Base-by-base conservation (phyloP, 2,113 vertebrate species). In the Acrocephalus kingi region DNA sequence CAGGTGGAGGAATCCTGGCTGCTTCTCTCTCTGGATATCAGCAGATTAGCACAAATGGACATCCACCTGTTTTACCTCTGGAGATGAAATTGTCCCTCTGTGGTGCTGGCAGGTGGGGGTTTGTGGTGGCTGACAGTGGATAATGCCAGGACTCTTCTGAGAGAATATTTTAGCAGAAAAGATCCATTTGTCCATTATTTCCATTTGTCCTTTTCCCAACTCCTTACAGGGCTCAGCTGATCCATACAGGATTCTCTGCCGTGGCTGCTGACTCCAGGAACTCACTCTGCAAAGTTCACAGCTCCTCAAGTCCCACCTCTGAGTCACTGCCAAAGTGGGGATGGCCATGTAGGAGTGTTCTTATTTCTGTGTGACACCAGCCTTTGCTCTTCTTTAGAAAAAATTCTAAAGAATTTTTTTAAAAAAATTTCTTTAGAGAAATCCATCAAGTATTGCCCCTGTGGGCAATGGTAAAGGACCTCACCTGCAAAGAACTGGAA, bases 301-400 rank as follows among this genome's bases (percentile, higher is more conserved):
- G 16, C 12, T n/a, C 71, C 37, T 28, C 0, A 6, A 35, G 13
- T 51, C 22, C 72, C 6, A 0, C 15, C 23, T 5, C 58, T 5
- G 15, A 87, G 35, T 52, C 35, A 39, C 5, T 73, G 61, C 5
- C 0, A 1, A 25, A 5, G 7, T 59, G 33, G 13, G 55, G 39
- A 58, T 46, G 61, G 62, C 19, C 55, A 23, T 2, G 13, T 10
- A 61, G 41, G 39, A 48, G 18, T 2, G 3, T 11, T 66, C 25
- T 35, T 6, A 15, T 25, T 82, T 82, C 69, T 28, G 0, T 49
- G n/a, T 41, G 20, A 56, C 35, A 52, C 10, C 37, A 71, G 16
- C 23, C 18, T 48, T 48, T 89, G 20, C 7, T 58, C 12, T 13
- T 61, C 35, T 33, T 15, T 9, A 12, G 14, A 39, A 39, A 39